Conservation (phyloP, 2,888 invertebrate species). For the Marronus borbonicus region DNA sequence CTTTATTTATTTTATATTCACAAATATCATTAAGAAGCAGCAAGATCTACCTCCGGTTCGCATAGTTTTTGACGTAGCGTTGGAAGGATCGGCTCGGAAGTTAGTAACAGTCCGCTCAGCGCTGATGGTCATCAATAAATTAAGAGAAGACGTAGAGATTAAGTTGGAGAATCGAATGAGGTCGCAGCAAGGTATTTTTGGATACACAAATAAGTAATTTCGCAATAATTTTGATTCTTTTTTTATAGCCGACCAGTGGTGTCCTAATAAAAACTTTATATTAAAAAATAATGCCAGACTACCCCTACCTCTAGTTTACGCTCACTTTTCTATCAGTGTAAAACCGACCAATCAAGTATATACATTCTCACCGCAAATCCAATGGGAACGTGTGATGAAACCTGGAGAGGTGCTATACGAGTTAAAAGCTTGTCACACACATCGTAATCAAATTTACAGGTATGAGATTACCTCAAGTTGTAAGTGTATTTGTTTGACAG, state of each 20-base stretch:
- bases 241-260: conserved; percentile 60
- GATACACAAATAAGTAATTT: conserved; percentile 19
- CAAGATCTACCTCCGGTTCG: conserved; percentile 75
- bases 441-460: conserved; percentile 70
- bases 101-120: conserved; percentile 94
- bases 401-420: conserved; percentile 68
- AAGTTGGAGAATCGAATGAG: conserved; percentile 75
- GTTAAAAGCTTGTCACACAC: conserved; percentile 70
- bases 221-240: conserved; percentile 10
- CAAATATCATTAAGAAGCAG: conserved; percentile 55
- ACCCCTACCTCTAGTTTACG: conserved; percentile 85
- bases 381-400: conserved; percentile 76
- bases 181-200: not conserved
- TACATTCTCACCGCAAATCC: conserved; percentile 75
- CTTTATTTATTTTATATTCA: not conserved
- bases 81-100: conserved; percentile 96
- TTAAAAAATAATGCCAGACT: conserved; percentile 75
- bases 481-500: too few species aligned
- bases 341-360: conserved; percentile 77
- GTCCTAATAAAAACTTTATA: conserved; percentile 66
- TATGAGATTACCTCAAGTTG: conserved; percentile 55
- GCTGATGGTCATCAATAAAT: conserved; percentile 83
- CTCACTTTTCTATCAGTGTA: conserved; percentile 81
- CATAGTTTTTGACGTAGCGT: conserved; percentile 90
- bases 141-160: conserved; percentile 82